Percentiles rank a stretch among this genome's conserved stretches.
These are phyloP conservation scores for Synanthedon vespiformis DNA, from an alignment of 2,888 invertebrate genomes.

Conservation along the genomic window DNA sequence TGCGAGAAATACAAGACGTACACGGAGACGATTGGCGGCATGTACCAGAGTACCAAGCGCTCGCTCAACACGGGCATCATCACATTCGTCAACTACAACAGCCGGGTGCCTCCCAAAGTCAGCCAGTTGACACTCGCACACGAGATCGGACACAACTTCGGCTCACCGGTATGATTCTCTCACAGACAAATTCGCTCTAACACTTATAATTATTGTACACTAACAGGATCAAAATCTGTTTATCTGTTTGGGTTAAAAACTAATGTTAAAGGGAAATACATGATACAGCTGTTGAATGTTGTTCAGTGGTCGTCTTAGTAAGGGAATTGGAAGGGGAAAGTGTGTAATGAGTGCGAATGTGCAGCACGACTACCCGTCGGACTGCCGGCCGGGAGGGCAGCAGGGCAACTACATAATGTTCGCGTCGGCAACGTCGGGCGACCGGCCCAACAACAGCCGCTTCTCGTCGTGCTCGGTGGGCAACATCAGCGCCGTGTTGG, in stretches of 20 bases:
- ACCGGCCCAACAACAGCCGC: slow-evolving; percentile 96
- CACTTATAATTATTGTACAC: too few relatives aligned
- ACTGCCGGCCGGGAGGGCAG: slow-evolving; percentile 90
- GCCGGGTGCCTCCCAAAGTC: slow-evolving; percentile 95
- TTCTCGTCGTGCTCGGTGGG: slow-evolving; percentile 95
- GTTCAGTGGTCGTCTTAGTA: too few relatives aligned
- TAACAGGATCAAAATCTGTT: too few relatives aligned
- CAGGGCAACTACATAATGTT: slow-evolving; percentile 99
- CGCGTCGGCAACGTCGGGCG: slow-evolving; percentile 98
- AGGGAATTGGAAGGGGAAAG: too few relatives aligned
- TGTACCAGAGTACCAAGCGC: slow-evolving; percentile 93
- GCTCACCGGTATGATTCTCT: slow-evolving; percentile 82
- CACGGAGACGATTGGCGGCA: slow-evolving; percentile 94
- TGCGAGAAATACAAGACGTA: slow-evolving; percentile 98
- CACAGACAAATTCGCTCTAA: too few relatives aligned
- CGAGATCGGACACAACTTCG: slow-evolving; percentile 99
- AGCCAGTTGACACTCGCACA: slow-evolving; percentile 98
- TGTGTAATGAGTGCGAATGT: too few relatives aligned
- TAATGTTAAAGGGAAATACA: too few relatives aligned
- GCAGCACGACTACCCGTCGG: slow-evolving; percentile 93
- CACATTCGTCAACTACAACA: slow-evolving; percentile 98
- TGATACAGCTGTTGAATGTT: too few relatives aligned
- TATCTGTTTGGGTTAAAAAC: too few relatives aligned
- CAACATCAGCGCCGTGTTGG: slow-evolving; percentile 94
- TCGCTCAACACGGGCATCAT: slow-evolving; percentile 99